These are phyloP conservation scores for Taurulus bubalis DNA, from an alignment of 2,113 vertebrate species.

Conservation along the genomic window DNA sequence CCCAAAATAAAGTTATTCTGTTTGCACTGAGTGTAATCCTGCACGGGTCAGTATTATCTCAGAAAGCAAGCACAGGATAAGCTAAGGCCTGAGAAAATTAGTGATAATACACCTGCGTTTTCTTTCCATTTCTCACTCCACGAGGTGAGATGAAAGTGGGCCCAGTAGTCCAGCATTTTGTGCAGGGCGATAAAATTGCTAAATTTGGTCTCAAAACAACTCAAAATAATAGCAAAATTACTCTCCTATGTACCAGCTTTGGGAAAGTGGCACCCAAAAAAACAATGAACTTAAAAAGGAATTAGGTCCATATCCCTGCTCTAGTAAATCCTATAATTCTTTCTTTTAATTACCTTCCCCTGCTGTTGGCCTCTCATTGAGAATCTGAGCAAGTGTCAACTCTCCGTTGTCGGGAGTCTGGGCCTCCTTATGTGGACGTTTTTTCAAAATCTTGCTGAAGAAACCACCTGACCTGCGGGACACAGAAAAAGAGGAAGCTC, in stretches of 20 bases:
- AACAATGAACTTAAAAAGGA: background rate
- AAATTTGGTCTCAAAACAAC: conserved; percentile 5
- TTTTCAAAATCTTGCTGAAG: conserved; percentile 86
- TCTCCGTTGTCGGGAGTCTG: conserved; percentile 86
- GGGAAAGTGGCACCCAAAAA: background rate
- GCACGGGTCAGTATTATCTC: conserved; percentile 60
- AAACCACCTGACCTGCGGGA: conserved; percentile 78
- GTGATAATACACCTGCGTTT: conserved; percentile 55
- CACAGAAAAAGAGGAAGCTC: conserved; percentile 22
- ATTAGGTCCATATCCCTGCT: background rate
- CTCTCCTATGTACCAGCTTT: background rate
- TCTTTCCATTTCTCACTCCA: conserved; percentile 34
- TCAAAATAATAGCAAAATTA: background rate
- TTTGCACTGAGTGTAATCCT: conserved; percentile 6
- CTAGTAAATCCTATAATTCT: background rate
- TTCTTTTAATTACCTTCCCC: conserved; percentile 73
- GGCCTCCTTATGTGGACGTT: conserved; percentile 81
- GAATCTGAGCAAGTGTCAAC: conserved; percentile 65
- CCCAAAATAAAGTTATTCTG: conserved; percentile 22
- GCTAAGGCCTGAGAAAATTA: conserved; percentile 41
- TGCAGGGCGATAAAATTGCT: background rate
- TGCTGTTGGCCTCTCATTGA: conserved; percentile 67
- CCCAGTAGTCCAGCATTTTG: background rate
- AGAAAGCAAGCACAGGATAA: conserved; percentile 56
- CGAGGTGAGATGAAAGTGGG: conserved; percentile 6